A percentile compares a stretch with the other conserved stretches of the same genome.
Evolutionary conservation across 2,797 vertebrate genomes (phyloP).

Genomic region (Cyprinodon diabolis): DNA sequence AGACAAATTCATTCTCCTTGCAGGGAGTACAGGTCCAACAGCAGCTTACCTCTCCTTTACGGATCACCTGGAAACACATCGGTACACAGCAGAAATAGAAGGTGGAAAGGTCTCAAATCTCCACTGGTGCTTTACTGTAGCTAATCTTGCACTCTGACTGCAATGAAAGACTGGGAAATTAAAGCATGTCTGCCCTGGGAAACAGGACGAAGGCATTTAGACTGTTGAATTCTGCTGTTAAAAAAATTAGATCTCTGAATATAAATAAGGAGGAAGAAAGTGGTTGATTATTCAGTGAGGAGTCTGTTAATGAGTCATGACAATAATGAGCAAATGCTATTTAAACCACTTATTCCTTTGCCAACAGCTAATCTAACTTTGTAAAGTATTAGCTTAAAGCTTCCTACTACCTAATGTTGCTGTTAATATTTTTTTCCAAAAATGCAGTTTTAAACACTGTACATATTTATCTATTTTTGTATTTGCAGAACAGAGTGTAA

Average conservation of each 20-base stretch:
- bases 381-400: no score
- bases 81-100: constrained; percentile 20
- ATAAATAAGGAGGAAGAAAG: no score
- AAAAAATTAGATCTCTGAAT: not conserved
- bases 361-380: not conserved
- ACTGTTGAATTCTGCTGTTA: constrained; percentile 6
- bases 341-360: not conserved
- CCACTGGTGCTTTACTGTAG: constrained; percentile 51
- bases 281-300: not conserved
- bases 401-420: no score
- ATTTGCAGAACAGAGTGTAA: not conserved
- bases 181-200: constrained; percentile 38
- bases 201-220: not conserved
- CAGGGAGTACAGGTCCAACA: constrained; percentile 99
- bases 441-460: not conserved
- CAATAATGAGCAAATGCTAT: not conserved
- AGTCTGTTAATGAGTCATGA: not conserved
- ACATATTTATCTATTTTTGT: not conserved
- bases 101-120: constrained; percentile 56
- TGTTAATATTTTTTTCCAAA: no score
- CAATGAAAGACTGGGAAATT: constrained; percentile 24
- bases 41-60: constrained; percentile 98
- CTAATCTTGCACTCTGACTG: constrained; percentile 56
- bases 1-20: constrained; percentile 98
- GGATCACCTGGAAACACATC: constrained; percentile 87